Evolutionary conservation across 2,113 vertebrate species (phyloP), one percentile per base, ranked within the genome.

Genomic region (Saimiri boliviensis): DNA sequence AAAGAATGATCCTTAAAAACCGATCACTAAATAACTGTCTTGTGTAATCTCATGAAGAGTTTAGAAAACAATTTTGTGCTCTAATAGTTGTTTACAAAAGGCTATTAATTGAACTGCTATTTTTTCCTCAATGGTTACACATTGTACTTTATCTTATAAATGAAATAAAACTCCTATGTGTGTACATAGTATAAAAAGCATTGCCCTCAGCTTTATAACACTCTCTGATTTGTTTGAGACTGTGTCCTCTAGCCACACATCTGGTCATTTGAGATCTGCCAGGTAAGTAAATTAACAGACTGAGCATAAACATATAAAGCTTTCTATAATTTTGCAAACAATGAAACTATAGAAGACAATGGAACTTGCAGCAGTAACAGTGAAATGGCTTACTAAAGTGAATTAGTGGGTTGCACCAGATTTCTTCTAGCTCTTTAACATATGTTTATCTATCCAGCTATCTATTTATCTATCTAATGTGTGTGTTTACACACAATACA

Each of bases 381-480:
- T 42, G 71, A 94, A 97, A 93, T 86, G 95, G 70, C 88, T 91
- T 93, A 85, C 79, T 96, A 68, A 95, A 95, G 90, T 91, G 74
- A 91, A 97, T 82, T 91, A 95, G 66, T 97, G 79, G 37, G 68
- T 13, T 74, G 13, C 16, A 82, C 11, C 54, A 96, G 79, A 94
- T 98, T 98, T 98, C 90, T 94, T 97, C 37, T 21, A 82, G 83
- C 85, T 96, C 86, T 95, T 37, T 92, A 96, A 95, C 89, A 97
- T 81, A 86, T 94, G 90, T 97, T 98, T 98, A 98, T 90, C 89
- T 97, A 97, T 82, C 92, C 89, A 96, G 49, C 77, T 97, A 97
- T 97, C 94, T 98, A 93, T 97, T 98, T 98, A 98, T 97, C 97
- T 95, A 96, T 96, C 54, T 98, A 98, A 98, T 96, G 35, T 97